Base-by-base conservation (phyloP, 2,113 vertebrate species). In the Raja brachyura region DNA sequence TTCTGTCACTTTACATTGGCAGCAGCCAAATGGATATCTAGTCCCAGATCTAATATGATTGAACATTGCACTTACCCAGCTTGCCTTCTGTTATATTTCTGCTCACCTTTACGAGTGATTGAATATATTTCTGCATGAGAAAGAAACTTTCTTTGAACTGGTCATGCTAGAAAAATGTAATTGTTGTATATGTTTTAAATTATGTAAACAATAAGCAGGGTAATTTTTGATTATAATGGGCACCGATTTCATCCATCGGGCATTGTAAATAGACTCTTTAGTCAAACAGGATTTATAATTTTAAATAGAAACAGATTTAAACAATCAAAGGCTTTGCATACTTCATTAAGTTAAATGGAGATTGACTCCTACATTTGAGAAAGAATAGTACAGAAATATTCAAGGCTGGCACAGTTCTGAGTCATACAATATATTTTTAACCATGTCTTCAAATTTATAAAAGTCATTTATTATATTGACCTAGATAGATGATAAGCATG, bases 151-250 rank as follows among this genome's bases (percentile, higher is more conserved):
- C 66, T 74, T 73, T 74, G 90, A 92, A 39, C 25, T 54, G 66
- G 68, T 70, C 66, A 73, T 25, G 39, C 31, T 74, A 18, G 90
- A 74, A 73, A 70, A 73, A 92, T 92, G 90, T 28, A 73, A 74
- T 92, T 68, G 18, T 28, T 92, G 33, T 20, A 54, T 73, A 73
- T 92, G 68, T 92, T 73, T 73, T 92, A 92, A 73, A 92, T 92
- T 92, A 92, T 92, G 70, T 20, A 73, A 92, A 70, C 90, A 70
- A 90, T 70, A 92, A 48, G 68, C 22, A 92, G 68, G 66, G 73
- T 39, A 92, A 4, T 48, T 73, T 68, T 92, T 3, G 8, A 92
- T 39, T 28, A 73, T 73, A 74, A 92, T 92, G 54, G 90, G 16
- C 63, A 54, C 61, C 33, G 86, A 88, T 63, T 63, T 88, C 56